Evolutionary conservation across 2,888 invertebrate species (phyloP).

Genomic region (Pristionchus arcanus): DNA sequence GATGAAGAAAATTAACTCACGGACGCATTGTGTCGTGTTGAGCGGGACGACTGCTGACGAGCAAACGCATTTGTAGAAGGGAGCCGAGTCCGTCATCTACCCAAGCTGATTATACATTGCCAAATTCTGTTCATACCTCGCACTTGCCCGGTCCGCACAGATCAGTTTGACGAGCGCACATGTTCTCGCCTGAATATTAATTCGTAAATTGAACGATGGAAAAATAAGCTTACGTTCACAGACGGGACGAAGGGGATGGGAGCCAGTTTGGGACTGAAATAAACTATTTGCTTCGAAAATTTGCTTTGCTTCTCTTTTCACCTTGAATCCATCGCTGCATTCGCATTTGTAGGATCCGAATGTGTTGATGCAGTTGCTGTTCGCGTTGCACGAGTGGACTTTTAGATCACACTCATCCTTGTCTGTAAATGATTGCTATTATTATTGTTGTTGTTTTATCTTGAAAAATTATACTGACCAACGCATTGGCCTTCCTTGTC

Average conservation of each 20-base stretch:
- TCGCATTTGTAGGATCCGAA: slow-evolving; percentile 51
- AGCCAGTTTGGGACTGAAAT: neutral
- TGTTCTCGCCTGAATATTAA: slow-evolving; percentile 1
- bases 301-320: neutral
- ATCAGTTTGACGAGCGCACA: slow-evolving; percentile 45
- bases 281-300: neutral
- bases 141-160: slow-evolving; percentile 56
- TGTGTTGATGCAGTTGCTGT: slow-evolving; percentile 36
- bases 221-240: slow-evolving; percentile 19
- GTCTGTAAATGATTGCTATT: neutral
- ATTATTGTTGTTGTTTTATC: neutral
- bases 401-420: slow-evolving; percentile 40
- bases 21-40: slow-evolving; percentile 41
- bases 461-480: neutral
- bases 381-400: slow-evolving; percentile 35
- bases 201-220: neutral
- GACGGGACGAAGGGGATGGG: slow-evolving; percentile 43
- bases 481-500: neutral
- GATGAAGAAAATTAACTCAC: neutral
- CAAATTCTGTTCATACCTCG: neutral
- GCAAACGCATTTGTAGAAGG: slow-evolving; percentile 53
- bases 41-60: slow-evolving; percentile 1
- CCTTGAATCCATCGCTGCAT: slow-evolving; percentile 51
- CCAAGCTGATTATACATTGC: neutral
- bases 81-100: slow-evolving; percentile 12